Conservation (phyloP, 2,888 invertebrate species). For the Nycteola revayana region DNA sequence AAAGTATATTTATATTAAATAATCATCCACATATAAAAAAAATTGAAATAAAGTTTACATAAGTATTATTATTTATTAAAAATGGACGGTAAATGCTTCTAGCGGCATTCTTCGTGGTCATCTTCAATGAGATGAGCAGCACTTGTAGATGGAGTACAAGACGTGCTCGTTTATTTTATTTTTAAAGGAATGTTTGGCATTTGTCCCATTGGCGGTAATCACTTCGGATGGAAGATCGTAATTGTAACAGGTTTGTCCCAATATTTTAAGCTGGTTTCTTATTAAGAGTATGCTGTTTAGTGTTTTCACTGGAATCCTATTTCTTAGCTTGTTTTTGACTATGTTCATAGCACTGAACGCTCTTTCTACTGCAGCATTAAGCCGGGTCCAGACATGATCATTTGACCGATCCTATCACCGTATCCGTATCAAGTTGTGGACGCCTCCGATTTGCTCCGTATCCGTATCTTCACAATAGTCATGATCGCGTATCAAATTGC, state of each 20-base stretch:
- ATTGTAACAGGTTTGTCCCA: conserved; percentile 3
- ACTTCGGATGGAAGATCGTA: conserved; percentile 4
- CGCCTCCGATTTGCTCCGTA: conserved; percentile 22
- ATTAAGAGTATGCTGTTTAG: conserved; percentile 8
- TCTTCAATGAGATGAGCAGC: too few species aligned
- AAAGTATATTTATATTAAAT: too few species aligned
- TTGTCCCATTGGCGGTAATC: neutral
- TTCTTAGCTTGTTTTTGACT: conserved; percentile 22
- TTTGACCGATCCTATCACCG: conserved; percentile 13
- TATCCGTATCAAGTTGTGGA: conserved; percentile 16
- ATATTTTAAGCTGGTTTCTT: conserved; percentile 9
- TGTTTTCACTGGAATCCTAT: conserved; percentile 4
- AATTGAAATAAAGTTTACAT: too few species aligned
- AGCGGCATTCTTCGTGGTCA: too few species aligned
- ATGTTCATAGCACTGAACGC: conserved; percentile 20
- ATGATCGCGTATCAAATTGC: conserved; percentile 14
- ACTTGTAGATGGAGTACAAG: too few species aligned
- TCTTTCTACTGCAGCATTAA: conserved; percentile 15
- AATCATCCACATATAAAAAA: too few species aligned
- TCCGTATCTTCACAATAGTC: conserved; percentile 19
- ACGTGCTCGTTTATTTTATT: too few species aligned
- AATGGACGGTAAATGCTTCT: neutral
- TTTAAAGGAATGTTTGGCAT: too few species aligned
- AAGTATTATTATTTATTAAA: too few species aligned
- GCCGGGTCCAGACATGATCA: conserved; percentile 8